phyloP scores from a whole-genome alignment of 1,140 invertebrate species.

The Bombus cullumanus region DNA sequence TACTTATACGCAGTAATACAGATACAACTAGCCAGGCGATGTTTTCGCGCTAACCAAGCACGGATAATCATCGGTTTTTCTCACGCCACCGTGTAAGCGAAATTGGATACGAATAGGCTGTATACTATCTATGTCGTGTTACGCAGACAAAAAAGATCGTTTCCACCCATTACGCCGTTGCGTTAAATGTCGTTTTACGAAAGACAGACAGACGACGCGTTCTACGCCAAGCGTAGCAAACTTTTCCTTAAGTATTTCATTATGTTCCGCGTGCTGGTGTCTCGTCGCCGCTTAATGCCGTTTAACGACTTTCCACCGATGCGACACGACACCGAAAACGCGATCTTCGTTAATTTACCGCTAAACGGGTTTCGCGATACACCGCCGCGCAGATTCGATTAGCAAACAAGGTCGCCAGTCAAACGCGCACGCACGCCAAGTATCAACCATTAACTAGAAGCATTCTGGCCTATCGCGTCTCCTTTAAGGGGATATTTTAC shows the following conservation, averaged over 20 bases:
- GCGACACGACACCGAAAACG: conserved; percentile 12
- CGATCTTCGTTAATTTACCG: conserved; percentile 10
- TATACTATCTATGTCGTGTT: neutral
- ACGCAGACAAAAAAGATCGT: neutral
- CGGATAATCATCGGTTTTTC: conserved; percentile 29
- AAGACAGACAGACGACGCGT: neutral
- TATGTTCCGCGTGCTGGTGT: neutral
- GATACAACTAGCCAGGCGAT: neutral
- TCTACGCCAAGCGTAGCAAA: neutral
- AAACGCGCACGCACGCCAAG: neutral
- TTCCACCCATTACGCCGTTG: neutral
- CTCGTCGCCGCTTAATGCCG: conserved; percentile 2
- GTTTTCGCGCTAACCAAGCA: conserved; percentile 53
- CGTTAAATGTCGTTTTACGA: neutral
- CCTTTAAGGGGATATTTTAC: neutral
- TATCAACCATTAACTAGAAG: neutral
- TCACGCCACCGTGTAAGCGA: neutral
- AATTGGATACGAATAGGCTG: neutral
- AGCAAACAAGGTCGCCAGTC: conserved; percentile 35
- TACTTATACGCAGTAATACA: neutral
- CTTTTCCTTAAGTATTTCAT: conserved; percentile 38
- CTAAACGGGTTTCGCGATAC: conserved; percentile 28
- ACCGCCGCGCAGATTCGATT: conserved; percentile 27
- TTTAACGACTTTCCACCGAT: conserved; percentile 31
- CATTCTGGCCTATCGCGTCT: neutral